A percentile compares a stretch with the other conserved stretches of the same genome.
Conservation (phyloP, 2,797 vertebrate genomes). For the Cynopterus sphinx region DNA sequence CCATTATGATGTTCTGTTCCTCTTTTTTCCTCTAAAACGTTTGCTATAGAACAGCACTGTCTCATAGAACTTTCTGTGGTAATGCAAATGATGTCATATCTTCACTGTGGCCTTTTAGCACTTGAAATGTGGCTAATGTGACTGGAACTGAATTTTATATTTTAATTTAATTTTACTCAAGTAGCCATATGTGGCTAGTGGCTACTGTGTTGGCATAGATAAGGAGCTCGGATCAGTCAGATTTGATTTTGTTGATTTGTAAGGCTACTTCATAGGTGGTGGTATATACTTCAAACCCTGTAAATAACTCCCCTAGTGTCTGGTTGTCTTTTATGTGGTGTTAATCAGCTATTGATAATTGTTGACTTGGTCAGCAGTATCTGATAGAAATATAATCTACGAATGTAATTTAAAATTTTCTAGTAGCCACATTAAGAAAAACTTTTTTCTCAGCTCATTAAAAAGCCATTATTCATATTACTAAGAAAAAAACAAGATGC, state of each 20-base stretch:
- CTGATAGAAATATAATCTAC: neutral
- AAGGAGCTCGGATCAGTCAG: neutral
- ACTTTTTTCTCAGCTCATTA: neutral
- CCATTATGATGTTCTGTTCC: neutral
- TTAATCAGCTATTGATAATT: neutral
- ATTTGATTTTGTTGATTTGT: conserved; percentile 9
- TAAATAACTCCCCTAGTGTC: neutral
- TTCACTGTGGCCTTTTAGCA: neutral
- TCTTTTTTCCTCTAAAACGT: neutral
- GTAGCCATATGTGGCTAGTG: neutral
- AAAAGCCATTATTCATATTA: conserved; percentile 1
- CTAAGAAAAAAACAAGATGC: neutral
- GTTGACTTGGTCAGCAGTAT: neutral
- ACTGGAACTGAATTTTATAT: conserved; percentile 11
- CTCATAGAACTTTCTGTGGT: neutral
- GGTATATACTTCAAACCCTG: neutral
- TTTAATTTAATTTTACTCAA: conserved; percentile 8
- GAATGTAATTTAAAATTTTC: conserved; percentile 9
- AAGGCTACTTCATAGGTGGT: neutral
- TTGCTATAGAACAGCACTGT: neutral
- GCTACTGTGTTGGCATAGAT: neutral
- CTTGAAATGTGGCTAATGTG: neutral
- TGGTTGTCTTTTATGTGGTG: neutral
- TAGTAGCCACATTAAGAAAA: neutral
- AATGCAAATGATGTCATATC: neutral